These are phyloP conservation scores for Laterallus jamaicensis DNA, from an alignment of 2,113 vertebrate species.

Conservation along the genomic window DNA sequence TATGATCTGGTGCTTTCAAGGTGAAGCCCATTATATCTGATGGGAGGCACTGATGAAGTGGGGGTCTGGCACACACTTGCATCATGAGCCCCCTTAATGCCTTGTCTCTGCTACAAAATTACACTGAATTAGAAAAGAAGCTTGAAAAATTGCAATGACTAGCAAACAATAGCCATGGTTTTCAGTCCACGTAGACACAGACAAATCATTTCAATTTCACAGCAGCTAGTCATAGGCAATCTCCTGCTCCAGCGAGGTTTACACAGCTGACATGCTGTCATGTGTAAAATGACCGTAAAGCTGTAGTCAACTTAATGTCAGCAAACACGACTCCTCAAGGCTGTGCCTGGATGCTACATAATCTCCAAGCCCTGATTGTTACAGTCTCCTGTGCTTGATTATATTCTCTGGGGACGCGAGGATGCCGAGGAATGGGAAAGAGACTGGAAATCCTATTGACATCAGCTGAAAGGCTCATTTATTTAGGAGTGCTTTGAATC, in stretches of 20 bases:
- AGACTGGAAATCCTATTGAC: neutral
- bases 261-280: conserved; percentile 20
- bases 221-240: conserved; percentile 10
- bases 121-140: neutral
- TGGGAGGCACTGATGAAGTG: neutral
- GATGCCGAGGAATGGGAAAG: neutral
- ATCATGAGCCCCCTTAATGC: neutral
- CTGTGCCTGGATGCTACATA: neutral
- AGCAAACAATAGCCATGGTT: neutral
- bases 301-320: conserved; percentile 38
- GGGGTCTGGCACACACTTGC: neutral
- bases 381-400: neutral
- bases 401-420: neutral
- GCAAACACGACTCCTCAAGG: conserved; percentile 34
- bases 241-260: conserved; percentile 4
- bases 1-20: neutral
- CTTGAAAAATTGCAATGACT: neutral
- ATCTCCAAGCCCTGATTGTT: neutral
- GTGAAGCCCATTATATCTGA: neutral
- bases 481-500: neutral
- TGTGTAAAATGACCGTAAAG: conserved; percentile 32
- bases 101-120: neutral
- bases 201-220: conserved; percentile 43
- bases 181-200: neutral
- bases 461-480: conserved; percentile 14